Percentiles rank a stretch among this genome's conserved stretches.
phyloP scores from a whole-genome alignment of 1,140 invertebrate genomes.

The Eriocheir sinensis region DNA sequence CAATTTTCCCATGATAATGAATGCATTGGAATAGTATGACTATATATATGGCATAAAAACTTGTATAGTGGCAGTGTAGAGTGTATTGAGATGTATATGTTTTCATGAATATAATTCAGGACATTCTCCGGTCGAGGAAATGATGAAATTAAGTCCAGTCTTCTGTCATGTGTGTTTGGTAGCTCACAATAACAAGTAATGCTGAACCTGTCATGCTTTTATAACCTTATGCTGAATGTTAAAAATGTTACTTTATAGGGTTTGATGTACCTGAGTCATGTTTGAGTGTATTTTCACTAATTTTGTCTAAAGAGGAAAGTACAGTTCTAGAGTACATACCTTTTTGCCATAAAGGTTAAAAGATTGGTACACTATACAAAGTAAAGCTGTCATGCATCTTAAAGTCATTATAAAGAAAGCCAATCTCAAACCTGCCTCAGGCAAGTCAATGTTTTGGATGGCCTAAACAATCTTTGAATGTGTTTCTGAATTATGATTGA shows the following conservation, averaged over 20 bases:
- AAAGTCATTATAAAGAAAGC: slow-evolving; percentile 51
- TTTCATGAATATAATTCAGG: background rate
- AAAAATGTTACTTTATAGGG: slow-evolving; percentile 56
- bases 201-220: slow-evolving; percentile 73
- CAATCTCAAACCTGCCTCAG: slow-evolving; percentile 74
- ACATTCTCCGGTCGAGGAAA: background rate
- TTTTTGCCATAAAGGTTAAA: slow-evolving; percentile 41
- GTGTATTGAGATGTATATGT: background rate
- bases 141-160: background rate
- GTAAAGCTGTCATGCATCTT: slow-evolving; percentile 34
- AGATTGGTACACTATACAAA: background rate
- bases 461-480: slow-evolving; percentile 28
- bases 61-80: slow-evolving; percentile 24
- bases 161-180: slow-evolving; percentile 17
- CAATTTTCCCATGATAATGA: slow-evolving; percentile 42
- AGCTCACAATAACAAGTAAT: slow-evolving; percentile 50
- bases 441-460: slow-evolving; percentile 52
- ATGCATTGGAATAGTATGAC: slow-evolving; percentile 27
- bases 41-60: slow-evolving; percentile 32
- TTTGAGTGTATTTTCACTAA: slow-evolving; percentile 65
- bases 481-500: slow-evolving; percentile 56
- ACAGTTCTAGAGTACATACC: slow-evolving; percentile 7
- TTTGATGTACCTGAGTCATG: slow-evolving; percentile 72
- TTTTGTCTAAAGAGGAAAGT: slow-evolving; percentile 39
- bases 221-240: slow-evolving; percentile 68